phyloP scores from a whole-genome alignment of 2,888 invertebrate genomes.

The Dynastes tityus region DNA sequence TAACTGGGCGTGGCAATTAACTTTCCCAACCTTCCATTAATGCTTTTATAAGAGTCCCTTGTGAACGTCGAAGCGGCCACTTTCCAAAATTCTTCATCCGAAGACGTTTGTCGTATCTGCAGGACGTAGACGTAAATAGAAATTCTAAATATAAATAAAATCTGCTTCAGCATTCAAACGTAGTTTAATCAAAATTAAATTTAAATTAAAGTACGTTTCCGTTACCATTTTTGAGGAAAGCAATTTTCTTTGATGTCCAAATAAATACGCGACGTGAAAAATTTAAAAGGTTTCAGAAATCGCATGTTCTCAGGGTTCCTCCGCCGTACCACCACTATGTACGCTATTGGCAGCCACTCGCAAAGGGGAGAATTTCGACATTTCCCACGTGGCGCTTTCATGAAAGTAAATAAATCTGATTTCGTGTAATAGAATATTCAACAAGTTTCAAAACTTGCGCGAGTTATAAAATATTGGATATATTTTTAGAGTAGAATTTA shows the following conservation, averaged over 20 bases:
- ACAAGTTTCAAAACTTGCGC: slow-evolving; percentile 34
- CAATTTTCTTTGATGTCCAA: slow-evolving; percentile 32
- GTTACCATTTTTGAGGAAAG: slow-evolving; percentile 24
- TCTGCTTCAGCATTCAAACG: not conserved
- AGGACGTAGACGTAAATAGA: not conserved
- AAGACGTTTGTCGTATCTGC: too few relatives aligned
- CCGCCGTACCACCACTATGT: not conserved
- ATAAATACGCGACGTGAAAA: slow-evolving; percentile 35
- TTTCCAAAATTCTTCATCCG: too few relatives aligned
- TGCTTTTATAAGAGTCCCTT: too few relatives aligned
- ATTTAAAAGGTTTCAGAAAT: slow-evolving; percentile 36
- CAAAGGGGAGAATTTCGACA: slow-evolving; percentile 30
- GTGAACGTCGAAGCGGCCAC: too few relatives aligned
- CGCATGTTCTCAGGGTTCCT: not conserved
- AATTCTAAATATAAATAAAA: not conserved
- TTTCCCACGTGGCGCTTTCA: slow-evolving; percentile 39
- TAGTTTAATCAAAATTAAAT: slow-evolving; percentile 36
- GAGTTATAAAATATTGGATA: slow-evolving; percentile 39
- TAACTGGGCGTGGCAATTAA: too few relatives aligned
- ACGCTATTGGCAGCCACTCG: slow-evolving; percentile 9
- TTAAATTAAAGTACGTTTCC: slow-evolving; percentile 28
- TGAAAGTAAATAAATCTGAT: slow-evolving; percentile 45
- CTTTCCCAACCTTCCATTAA: too few relatives aligned
- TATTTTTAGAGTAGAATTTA: slow-evolving; percentile 25
- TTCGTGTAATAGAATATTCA: slow-evolving; percentile 45